Evolutionary conservation across 1,140 invertebrate species (phyloP), one percentile per base, ranked within the genome.

Genomic region (Drosophila biarmipes): DNA sequence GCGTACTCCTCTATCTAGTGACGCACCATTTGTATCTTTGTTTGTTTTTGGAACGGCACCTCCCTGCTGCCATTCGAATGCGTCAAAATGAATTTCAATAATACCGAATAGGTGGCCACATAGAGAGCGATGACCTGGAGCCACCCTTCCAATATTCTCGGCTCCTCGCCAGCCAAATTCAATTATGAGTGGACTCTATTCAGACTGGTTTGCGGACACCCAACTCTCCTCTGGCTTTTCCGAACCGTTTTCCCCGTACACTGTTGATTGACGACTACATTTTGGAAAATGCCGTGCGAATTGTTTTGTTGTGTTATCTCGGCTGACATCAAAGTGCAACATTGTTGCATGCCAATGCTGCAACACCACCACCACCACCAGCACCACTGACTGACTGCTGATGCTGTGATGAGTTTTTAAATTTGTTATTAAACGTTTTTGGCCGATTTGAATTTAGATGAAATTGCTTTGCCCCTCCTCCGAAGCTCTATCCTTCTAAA

Each of bases 361-460:
- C 45, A 46, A 2, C 43, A 19, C 3, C 43, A 45, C 19, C 37
- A 38, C 12, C 37, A 19, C 10, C 45, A 38, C 35, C 45, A 46
- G 0, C 43, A 43, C 8, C 43, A 45, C 21, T n/a, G 15, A 21
- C 11, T 48, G 63, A 64, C 45, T 52, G 64, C 42, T 48, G 59
- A 63, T 71, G 61, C 73, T 67, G 52, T 63, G 71, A 85, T 86
- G 81, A 86, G 81, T 87, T 87, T 87, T 82, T 82, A 87, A 87
- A 89, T 81, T 79, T 62, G 78, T 87, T 87, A 89, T 89, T 89
- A 87, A 87, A 87, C 78, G 82, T 63, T 87, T 77, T 87, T 72
- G 71, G 54, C 52, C 80, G 82, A 87, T 87, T 87, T 89, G 84
- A 87, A 87, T 87, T 87, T 87, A 87, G 82, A 87, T 87, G 74